Evolutionary conservation across 2,797 vertebrate species (phyloP).

Genomic region (Dicrostonyx torquatus): DNA sequence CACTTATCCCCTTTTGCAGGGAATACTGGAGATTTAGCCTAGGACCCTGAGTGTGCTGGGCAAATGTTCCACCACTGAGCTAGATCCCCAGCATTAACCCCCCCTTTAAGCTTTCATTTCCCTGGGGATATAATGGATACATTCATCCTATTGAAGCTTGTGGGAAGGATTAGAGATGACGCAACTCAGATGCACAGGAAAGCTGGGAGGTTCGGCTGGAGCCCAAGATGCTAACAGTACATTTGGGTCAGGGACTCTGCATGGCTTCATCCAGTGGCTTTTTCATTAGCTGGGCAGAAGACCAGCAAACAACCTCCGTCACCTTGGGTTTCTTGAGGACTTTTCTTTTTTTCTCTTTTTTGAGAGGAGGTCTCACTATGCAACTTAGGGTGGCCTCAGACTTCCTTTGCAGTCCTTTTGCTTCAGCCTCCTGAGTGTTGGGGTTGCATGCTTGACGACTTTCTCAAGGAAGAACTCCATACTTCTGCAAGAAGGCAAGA

Average conservation of each 20-base stretch:
- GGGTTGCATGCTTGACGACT: neutral
- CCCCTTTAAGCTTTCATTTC: slow-evolving; percentile 12
- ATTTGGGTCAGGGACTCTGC: neutral
- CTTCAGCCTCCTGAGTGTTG: neutral
- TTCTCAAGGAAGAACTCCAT: neutral
- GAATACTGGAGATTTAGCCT: neutral
- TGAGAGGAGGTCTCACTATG: neutral
- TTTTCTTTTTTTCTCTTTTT: neutral
- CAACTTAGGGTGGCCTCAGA: neutral
- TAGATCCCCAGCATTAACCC: neutral
- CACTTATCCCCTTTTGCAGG: neutral
- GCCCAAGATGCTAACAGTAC: neutral
- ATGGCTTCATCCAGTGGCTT: neutral
- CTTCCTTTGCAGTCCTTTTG: neutral
- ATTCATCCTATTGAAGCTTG: neutral
- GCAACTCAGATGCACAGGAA: neutral
- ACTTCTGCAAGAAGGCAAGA: neutral
- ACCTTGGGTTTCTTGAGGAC: neutral
- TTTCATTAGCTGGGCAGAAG: neutral
- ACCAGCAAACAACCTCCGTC: neutral
- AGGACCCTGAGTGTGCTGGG: neutral
- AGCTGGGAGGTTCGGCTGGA: neutral
- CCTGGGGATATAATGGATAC: neutral
- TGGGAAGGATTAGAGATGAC: neutral
- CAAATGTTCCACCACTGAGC: neutral